Conservation (phyloP, 1,140 invertebrate genomes). For the Papilio dardanus region DNA sequence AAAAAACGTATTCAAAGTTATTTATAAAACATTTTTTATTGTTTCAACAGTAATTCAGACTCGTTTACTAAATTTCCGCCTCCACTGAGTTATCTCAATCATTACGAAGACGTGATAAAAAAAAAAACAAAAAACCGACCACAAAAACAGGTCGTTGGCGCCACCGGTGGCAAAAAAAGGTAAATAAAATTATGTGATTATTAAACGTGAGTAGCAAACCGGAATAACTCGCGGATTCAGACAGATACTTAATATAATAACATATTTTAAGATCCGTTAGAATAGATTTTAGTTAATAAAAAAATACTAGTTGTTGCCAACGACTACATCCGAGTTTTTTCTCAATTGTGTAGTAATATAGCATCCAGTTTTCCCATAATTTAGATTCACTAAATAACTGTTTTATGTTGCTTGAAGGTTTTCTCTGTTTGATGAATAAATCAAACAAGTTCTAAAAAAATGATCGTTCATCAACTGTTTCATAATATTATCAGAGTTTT, state of each 20-base stretch:
- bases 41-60: not conserved
- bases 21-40: not conserved
- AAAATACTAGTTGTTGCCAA: not conserved
- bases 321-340: too few species aligned
- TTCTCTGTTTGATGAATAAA: too few species aligned
- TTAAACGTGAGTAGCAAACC: constrained; percentile 49
- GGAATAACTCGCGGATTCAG: constrained; percentile 35
- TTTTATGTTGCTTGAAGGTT: too few species aligned
- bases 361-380: too few species aligned
- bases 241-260: not conserved
- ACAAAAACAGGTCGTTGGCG: constrained; percentile 46
- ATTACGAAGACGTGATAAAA: constrained; percentile 18
- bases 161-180: constrained; percentile 49
- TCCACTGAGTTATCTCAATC: constrained; percentile 13
- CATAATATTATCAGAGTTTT: too few species aligned
- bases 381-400: too few species aligned
- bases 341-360: too few species aligned
- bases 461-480: too few species aligned
- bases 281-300: not conserved
- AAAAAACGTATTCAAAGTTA: not conserved
- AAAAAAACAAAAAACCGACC: constrained; percentile 41
- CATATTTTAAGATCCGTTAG: not conserved
- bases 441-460: too few species aligned
- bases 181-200: constrained; percentile 57
- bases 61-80: constrained; percentile 21